phyloP scores from a whole-genome alignment of 1,140 invertebrate species.

The Lepidurus couesii region DNA sequence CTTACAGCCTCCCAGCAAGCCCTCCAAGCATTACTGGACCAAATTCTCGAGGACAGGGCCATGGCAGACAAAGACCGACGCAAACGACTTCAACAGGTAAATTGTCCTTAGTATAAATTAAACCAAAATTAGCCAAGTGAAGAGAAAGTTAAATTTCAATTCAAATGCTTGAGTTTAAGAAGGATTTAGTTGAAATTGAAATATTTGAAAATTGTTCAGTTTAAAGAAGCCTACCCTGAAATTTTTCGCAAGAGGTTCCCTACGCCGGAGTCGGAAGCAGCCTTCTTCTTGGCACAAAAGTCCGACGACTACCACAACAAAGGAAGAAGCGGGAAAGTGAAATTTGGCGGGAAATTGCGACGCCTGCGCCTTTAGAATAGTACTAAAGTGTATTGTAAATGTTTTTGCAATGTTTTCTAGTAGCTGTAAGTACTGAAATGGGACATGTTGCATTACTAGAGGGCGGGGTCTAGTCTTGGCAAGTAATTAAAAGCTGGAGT shows the following conservation, averaged over 20 bases:
- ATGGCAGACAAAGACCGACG: slow-evolving; percentile 33
- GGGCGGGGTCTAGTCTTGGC: not conserved
- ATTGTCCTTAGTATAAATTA: not conserved
- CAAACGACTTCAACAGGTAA: slow-evolving; percentile 33
- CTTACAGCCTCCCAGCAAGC: slow-evolving; percentile 24
- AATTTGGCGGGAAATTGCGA: not conserved
- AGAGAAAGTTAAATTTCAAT: not conserved
- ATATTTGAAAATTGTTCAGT: slow-evolving; percentile 22
- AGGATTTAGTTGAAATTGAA: not conserved
- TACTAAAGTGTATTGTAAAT: not conserved
- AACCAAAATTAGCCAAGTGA: not conserved
- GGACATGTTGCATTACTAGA: no score
- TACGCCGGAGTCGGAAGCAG: slow-evolving; percentile 25
- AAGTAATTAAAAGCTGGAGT: not conserved
- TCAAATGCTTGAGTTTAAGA: not conserved
- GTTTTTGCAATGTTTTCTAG: not conserved
- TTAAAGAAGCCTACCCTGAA: slow-evolving; percentile 31
- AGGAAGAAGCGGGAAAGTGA: not conserved
- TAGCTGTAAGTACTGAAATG: not conserved
- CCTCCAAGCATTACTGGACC: slow-evolving; percentile 30
- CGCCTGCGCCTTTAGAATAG: not conserved
- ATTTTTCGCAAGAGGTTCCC: slow-evolving; percentile 30
- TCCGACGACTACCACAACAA: not conserved
- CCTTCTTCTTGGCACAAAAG: slow-evolving; percentile 25
- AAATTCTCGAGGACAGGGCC: slow-evolving; percentile 33